Base-by-base conservation (phyloP, 2,797 vertebrate species). In the Sarcoramphus papa region DNA sequence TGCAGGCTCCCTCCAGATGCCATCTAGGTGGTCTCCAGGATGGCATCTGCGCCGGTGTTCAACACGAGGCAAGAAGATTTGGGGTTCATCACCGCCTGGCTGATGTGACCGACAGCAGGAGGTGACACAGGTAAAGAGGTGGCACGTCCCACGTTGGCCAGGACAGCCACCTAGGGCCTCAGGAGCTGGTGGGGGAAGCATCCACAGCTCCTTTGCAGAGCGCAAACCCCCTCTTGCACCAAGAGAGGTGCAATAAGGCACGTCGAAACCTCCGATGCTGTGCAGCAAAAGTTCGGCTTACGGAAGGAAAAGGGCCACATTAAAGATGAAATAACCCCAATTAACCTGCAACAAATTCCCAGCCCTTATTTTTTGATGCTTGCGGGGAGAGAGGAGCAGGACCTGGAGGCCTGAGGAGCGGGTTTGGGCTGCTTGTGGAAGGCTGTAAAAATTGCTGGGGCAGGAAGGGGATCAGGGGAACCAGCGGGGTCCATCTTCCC, bases 261-360 rank as follows among this genome's bases (percentile, higher is more conserved):
- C 15, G 0, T 14, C 0, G 1, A 21, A 67, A 4, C 51, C 51
- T 4, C 8, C 0, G 1, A 2, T 15, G 76, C 60, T 2, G 12
- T 0, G 31, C n/a, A 1, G 70, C 65, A 24, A 40, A 41, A 65
- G 80, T 62, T 78, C 1, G 1, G 35, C 31, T 93, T 63, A 33
- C 47, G 9, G 70, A 87, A 62, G 92, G 54, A 69, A 48, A 91
- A 64, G 68, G 91, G 75, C 8, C 37, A 37, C 37, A 37, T 96
- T 89, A 77, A 45, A 82, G 83, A 19, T 17, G 45, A 77, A 96
- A 83, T 85, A 92, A 96, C 93, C 95, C 56, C 86, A 96, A 94
- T 93, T 96, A 93, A 97, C 94, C 92, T 59, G 77, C 30, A 8
- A 24, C 19, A 14, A 89, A 87, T 92, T 72, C 91, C 93, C 93